Percentiles rank a stretch among this genome's conserved stretches.
Evolutionary conservation across 2,888 invertebrate species (phyloP).

Genomic region (Hydrotaea diabolus): DNA sequence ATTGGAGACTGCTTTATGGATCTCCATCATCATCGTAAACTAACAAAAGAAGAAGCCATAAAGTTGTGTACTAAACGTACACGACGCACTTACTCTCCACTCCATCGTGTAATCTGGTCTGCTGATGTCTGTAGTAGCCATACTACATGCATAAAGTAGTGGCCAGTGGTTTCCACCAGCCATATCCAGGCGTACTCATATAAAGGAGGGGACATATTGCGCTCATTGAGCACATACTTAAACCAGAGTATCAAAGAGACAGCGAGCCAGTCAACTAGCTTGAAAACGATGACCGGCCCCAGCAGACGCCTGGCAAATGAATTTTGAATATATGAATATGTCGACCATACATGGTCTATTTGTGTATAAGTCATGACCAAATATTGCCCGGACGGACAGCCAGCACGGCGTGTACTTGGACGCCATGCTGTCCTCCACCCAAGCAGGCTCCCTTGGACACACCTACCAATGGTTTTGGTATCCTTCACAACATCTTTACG

Average conservation of each 20-base stretch:
- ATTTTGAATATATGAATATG: constrained; percentile 11
- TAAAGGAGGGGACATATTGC: neutral
- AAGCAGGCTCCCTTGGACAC: too few relatives aligned
- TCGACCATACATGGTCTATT: neutral
- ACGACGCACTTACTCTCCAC: neutral
- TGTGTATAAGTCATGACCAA: constrained; percentile 1
- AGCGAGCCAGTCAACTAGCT: neutral
- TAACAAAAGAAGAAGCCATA: constrained; percentile 18
- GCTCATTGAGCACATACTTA: neutral
- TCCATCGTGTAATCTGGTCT: too few relatives aligned
- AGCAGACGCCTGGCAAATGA: neutral
- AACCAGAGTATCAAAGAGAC: neutral
- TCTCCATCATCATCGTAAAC: constrained; percentile 22
- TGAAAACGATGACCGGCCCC: neutral
- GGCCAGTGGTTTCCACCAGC: neutral
- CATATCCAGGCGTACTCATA: neutral
- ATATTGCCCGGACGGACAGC: neutral
- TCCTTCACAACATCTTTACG: neutral
- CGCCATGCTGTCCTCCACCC: neutral
- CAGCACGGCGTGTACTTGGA: neutral
- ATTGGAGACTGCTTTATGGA: constrained; percentile 3
- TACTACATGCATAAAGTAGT: too few relatives aligned
- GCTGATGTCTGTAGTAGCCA: neutral
- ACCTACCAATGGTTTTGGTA: neutral
- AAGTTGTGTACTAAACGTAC: constrained; percentile 13